Base-by-base conservation (phyloP, 2,888 invertebrate species). In the Melanotus villosus region DNA sequence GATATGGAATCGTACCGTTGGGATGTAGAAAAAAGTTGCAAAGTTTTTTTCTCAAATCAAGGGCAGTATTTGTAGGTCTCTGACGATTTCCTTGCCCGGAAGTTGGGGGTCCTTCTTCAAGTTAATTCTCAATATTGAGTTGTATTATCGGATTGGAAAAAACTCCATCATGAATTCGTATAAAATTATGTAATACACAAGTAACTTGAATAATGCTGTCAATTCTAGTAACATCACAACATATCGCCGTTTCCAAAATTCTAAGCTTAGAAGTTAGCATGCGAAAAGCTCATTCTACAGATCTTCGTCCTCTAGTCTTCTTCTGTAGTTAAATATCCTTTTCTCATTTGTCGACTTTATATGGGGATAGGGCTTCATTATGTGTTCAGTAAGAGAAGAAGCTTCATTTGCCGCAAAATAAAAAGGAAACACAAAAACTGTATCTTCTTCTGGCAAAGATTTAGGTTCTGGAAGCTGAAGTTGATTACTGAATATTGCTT, bases 371-470 rank as follows among this genome's bases (percentile, higher is more conserved):
- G 26, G 26, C 26, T 26, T 26, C 26, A 26, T 26, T 26, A 26
- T 26, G 2, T 45, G 4, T 2, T 45, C 12, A n/a, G 9, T 4
- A 14, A 45, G 45, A 2, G 57, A 14, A 47, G 47, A 43, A 21
- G 59, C 59, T 19, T 59, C 59, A 16, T 59, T 19, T 16, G n/a
- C 59, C 6, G 30, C 59, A 41, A 60, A 60, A 47, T 34, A 21
- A 34, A 38, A 18, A 14, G 19, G 23, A 32, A 32, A 26, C 26
- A 5, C n/a, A 32, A 26, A 30, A 30, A 7, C 18, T 16, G 6
- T 14, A 19, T 41, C 34, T 34, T 54, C 54, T 54, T 32, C 54
- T 14, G 54, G 32, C 34, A 32, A 34, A 1, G 30, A 5, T 21
- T 6, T 2, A 2, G 54, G 26, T 36, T 26, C 30, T 23, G 63